These are phyloP conservation scores for Pampusana beccarii DNA, from an alignment of 2,113 vertebrate species.

Conservation along the genomic window DNA sequence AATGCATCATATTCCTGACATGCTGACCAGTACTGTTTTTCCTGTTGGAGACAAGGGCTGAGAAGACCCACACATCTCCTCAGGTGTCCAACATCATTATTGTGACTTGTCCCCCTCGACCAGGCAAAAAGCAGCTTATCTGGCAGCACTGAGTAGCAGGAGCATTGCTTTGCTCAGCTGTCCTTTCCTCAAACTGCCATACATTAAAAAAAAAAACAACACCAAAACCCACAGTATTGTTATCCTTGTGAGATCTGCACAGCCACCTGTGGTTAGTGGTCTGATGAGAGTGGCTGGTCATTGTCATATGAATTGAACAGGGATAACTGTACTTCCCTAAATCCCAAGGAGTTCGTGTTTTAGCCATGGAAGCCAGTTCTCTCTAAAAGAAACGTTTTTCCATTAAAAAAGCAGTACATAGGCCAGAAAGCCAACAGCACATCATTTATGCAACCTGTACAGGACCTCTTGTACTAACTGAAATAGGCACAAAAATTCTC, in stretches of 20 bases:
- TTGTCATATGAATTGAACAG: background rate
- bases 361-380: background rate
- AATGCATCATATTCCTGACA: background rate
- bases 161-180: background rate
- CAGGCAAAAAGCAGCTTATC: background rate
- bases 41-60: background rate
- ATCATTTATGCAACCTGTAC: background rate
- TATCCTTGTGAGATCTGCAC: background rate
- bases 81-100: background rate
- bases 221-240: background rate
- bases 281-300: background rate
- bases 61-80: background rate
- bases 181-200: background rate
- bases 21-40: background rate
- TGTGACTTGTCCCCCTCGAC: background rate
- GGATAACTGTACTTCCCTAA: background rate
- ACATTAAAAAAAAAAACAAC: background rate
- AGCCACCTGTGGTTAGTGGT: background rate
- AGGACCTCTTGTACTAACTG: background rate
- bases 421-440: background rate
- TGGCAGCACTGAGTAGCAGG: background rate
- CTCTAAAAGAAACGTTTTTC: background rate
- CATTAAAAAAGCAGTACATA: background rate
- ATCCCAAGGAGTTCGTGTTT: background rate
- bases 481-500: background rate